These are phyloP conservation scores for Threskiornis aethiopicus DNA, from an alignment of 2,797 vertebrate genomes.

Conservation along the genomic window DNA sequence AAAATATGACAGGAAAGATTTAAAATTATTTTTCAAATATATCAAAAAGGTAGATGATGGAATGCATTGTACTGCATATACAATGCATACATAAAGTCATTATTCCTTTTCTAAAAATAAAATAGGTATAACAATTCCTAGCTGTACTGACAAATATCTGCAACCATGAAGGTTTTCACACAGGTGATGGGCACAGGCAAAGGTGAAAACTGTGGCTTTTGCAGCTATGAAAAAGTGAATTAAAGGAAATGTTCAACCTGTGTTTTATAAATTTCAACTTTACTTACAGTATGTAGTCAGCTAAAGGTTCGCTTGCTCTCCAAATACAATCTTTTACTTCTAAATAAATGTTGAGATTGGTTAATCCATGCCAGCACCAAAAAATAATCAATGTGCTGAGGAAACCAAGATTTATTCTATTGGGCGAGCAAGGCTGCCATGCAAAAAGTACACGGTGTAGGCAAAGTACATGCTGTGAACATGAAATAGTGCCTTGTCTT, in stretches of 20 bases:
- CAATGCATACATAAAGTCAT: neutral
- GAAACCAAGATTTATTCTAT: neutral
- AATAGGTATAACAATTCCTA: neutral
- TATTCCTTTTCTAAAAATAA: neutral
- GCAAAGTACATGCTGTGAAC: neutral
- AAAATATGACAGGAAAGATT: neutral
- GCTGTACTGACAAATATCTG: neutral
- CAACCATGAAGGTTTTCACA: neutral
- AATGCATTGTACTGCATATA: neutral
- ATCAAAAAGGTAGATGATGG: neutral
- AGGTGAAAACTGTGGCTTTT: neutral
- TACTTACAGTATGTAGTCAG: neutral
- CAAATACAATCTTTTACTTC: neutral
- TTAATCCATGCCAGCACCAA: neutral
- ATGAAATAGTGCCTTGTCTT: neutral
- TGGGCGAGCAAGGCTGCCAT: neutral
- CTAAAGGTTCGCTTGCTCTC: neutral
- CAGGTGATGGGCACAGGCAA: neutral
- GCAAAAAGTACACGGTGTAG: neutral
- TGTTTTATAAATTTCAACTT: neutral
- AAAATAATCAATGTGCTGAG: neutral
- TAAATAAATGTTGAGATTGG: neutral
- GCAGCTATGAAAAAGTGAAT: neutral
- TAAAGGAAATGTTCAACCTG: neutral
- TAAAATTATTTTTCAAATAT: neutral